phyloP scores from a whole-genome alignment of 2,113 vertebrate species.

The Pseudonaja textilis region DNA sequence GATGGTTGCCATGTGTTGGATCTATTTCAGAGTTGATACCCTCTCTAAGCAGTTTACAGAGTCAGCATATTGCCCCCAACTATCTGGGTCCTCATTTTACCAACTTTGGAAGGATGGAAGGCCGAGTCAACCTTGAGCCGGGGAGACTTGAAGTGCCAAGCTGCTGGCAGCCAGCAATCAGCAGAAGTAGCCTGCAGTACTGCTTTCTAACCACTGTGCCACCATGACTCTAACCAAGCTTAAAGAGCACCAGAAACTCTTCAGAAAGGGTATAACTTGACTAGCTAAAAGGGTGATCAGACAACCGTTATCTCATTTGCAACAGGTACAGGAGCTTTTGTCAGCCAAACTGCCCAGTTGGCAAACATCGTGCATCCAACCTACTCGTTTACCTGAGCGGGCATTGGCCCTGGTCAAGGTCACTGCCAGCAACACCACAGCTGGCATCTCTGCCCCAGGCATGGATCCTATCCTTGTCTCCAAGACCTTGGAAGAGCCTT shows the following conservation, averaged over 20 bases:
- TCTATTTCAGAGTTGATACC: no score
- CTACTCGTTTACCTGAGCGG: slow-evolving; percentile 81
- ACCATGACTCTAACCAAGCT: background rate
- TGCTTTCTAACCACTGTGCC: no score
- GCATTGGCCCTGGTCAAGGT: slow-evolving; percentile 80
- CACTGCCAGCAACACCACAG: slow-evolving; percentile 68
- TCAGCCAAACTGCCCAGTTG: slow-evolving; percentile 79
- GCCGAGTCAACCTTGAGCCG: no score
- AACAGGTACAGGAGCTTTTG: slow-evolving; percentile 79
- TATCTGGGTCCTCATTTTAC: no score
- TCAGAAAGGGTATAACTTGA: background rate
- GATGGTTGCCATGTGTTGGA: no score
- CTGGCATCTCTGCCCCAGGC: background rate
- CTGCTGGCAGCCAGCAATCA: no score
- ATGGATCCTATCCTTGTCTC: slow-evolving; percentile 28
- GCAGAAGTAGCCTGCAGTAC: no score
- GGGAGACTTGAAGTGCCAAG: no score
- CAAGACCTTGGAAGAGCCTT: slow-evolving; percentile 40
- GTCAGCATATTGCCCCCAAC: no score
- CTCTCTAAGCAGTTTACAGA: no score
- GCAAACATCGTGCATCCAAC: slow-evolving; percentile 80
- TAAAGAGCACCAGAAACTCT: background rate
- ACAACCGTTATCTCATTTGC: background rate
- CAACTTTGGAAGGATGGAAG: no score
- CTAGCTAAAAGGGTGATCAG: background rate